Percentiles rank a stretch among this genome's conserved stretches.
These are phyloP conservation scores for Habrosyne pyritoides DNA, from an alignment of 2,888 invertebrate genomes.

Conservation along the genomic window DNA sequence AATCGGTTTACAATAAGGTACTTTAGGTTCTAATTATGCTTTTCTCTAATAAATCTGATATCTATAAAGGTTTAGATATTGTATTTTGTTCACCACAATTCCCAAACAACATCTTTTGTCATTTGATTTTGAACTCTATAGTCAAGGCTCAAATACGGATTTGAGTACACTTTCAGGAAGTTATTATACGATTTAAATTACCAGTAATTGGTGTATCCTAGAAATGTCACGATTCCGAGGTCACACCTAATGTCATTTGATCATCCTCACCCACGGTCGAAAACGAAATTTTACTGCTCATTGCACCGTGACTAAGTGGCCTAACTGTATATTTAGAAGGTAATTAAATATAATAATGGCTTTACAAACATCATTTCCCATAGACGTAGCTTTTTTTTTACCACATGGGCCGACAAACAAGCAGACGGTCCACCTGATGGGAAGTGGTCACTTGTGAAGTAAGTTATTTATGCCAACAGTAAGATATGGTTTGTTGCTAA, in stretches of 20 bases:
- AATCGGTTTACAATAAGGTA: too few relatives aligned
- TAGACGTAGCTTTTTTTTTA: too few relatives aligned
- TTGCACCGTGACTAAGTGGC: constrained; percentile 6
- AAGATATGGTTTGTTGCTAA: too few relatives aligned
- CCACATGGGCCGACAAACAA: too few relatives aligned
- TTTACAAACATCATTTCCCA: background rate
- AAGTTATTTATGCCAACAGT: too few relatives aligned
- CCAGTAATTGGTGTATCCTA: background rate
- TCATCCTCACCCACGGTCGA: background rate
- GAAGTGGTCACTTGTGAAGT: too few relatives aligned
- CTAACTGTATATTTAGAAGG: background rate
- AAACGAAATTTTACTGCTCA: constrained; percentile 6
- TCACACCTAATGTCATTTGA: constrained; percentile 6
- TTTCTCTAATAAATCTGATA: too few relatives aligned
- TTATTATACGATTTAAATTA: constrained; percentile 2
- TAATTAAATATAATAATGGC: background rate
- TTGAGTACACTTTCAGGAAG: background rate
- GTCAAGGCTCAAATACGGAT: background rate
- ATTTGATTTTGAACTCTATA: background rate
- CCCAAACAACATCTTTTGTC: background rate
- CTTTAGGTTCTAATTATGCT: too few relatives aligned
- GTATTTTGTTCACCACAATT: background rate
- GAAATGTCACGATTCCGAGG: constrained; percentile 2
- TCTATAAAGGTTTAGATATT: too few relatives aligned
- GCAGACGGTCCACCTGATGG: too few relatives aligned